Evolutionary conservation across 1,140 invertebrate genomes (phyloP).

Genomic region (Microplitis mediator): DNA sequence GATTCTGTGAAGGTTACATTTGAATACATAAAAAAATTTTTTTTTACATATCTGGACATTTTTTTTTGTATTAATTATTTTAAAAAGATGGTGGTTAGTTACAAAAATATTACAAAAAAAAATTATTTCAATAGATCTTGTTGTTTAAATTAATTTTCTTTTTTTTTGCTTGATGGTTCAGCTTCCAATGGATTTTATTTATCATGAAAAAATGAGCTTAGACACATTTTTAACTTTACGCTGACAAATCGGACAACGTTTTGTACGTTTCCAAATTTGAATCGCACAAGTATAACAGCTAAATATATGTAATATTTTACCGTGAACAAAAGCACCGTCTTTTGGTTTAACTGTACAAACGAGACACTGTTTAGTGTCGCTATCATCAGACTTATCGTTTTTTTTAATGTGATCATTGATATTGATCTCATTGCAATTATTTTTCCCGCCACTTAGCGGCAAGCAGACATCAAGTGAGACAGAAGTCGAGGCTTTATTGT

Average conservation of each 20-base stretch:
- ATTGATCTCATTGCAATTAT: no score
- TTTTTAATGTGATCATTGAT: not conserved
- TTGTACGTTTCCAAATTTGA: conserved; percentile 67
- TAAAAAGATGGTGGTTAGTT: no score
- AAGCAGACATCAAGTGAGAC: no score
- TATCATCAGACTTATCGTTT: conserved; percentile 26
- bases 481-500: no score
- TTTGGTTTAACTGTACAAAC: conserved; percentile 67
- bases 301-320: conserved; percentile 68
- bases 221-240: conserved; percentile 69
- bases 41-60: no score
- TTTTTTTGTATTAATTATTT: no score
- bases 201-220: conserved; percentile 60
- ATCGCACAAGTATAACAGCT: conserved; percentile 73
- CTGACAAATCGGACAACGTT: conserved; percentile 72
- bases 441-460: no score
- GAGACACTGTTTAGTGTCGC: conserved; percentile 63
- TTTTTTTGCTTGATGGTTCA: not conserved
- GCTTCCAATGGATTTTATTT: not conserved
- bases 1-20: no score
- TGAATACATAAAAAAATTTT: no score
- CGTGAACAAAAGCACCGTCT: conserved; percentile 71
- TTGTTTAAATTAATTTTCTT: not conserved
- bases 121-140: not conserved
- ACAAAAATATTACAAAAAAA: not conserved